Evolutionary conservation across 2,888 invertebrate species (phyloP), one percentile per base, ranked within the genome.

Genomic region (Campoletis raptor): DNA sequence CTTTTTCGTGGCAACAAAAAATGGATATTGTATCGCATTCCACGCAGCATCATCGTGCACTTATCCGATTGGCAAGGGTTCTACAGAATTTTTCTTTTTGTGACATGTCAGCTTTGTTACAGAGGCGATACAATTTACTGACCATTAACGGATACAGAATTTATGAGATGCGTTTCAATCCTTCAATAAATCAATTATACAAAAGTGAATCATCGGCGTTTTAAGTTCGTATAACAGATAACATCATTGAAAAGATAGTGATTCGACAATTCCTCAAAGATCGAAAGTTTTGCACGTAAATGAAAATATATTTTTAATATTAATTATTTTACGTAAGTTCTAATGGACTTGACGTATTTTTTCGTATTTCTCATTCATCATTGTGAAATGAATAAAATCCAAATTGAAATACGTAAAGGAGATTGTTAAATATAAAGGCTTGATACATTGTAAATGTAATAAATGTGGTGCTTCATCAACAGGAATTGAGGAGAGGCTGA

Each of bases 41-140:
- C 67, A 78, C 67, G 77, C 69, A 70, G 54, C 67, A 79, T 64
- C 73, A 76, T 74, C 74, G 70, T 78, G 86, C 84, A 86, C 86
- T 86, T 86, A 86, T 86, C 86, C 81, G 86, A 86, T 86, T 86
- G 86, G 86, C 86, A 84, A 79, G 66, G 70, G 30, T 48, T 70
- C 70, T 42, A 36, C 54, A 37, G 30, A 81, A 73, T 64, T 74
- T 86, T 86, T 86, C 76, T 84, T 76, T 52, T 70, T 30, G 12
- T 36, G 66, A 54, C 79, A 37, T 72, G 36, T 74, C 54, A 40
- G 74, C 69, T 45, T 30, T n/a, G 40, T 18, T 40, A 21, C 54
- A 21, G 40, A 67, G 30, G 64, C 40, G 40, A 64, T 64, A 81
- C 84, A 81, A 81, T 81, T 76, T 67, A 40, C 30, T n/a, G 74